Conservation (phyloP, 1,140 invertebrate species). For the Philaenus spumarius region DNA sequence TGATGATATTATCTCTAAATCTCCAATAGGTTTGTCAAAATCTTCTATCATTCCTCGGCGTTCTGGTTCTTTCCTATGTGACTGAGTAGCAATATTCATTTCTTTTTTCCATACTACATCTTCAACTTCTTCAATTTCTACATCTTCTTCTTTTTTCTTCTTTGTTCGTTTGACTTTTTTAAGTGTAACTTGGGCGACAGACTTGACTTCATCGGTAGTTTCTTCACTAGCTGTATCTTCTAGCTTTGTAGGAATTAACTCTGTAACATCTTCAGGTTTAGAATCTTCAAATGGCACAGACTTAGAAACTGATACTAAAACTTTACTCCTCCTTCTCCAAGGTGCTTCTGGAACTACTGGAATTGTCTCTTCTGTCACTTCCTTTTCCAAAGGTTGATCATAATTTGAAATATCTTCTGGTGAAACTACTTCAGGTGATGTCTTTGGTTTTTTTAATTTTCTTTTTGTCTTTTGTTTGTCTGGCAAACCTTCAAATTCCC, state of each 20-base stretch:
- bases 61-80: conserved; percentile 37
- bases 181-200: conserved; percentile 2
- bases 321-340: conserved; percentile 11
- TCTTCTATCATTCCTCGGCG: conserved; percentile 7
- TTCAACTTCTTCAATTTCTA: conserved; percentile 37
- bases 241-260: neutral
- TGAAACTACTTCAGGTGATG: neutral
- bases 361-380: no score
- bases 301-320: conserved; percentile 7
- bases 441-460: conserved; percentile 11
- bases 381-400: no score
- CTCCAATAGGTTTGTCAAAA: conserved; percentile 44
- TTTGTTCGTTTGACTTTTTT: conserved; percentile 38
- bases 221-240: neutral
- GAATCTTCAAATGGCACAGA: conserved; percentile 2
- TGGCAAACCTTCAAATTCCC: conserved; percentile 8
- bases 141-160: conserved; percentile 26
- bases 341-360: neutral
- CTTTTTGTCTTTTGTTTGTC: conserved; percentile 19
- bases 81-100: conserved; percentile 44
- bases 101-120: conserved; percentile 42
- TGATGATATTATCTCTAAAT: conserved; percentile 45
- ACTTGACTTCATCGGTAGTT: conserved; percentile 2
- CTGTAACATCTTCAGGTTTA: neutral
- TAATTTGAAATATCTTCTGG: no score